Evolutionary conservation across 2,888 invertebrate genomes (phyloP), one percentile per base, ranked within the genome.

Genomic region (Gymnoscelis rufifasciata): DNA sequence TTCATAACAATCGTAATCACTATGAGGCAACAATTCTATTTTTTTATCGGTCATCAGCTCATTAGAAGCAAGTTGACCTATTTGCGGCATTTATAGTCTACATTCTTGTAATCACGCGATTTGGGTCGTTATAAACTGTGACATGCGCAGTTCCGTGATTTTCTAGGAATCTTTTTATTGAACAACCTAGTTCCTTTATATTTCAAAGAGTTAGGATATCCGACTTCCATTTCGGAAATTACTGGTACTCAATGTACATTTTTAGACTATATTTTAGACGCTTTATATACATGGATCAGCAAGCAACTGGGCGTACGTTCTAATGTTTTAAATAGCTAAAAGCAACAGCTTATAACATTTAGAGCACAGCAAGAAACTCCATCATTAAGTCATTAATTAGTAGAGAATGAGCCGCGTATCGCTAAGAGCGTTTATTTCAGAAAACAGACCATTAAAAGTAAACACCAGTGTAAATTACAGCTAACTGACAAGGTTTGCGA

Each of bases 51-150:
- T 33, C 33, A 35, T 38, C 33, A 37, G 13, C 19, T 38, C 33
- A 44, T 41, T 45, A 35, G 39, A 33, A 49, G 49, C 38, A 28
- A 38, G 28, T 38, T 29, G 36, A 46, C 45, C 42, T 27, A 43
- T 42, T 45, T 26, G 44, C 29, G 26, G 36, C 36, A 3, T 43
- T 41, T 33, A 31, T 24, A 26, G 35, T 43, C 27, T 19, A 26
- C 29, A 42, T 42, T 42, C 45, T 35, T 38, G 19, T 29, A 26
- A 23, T 29, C 33, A 42, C 24, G 29, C 29, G 30, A 50, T 43
- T 42, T 45, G 8, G 50, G 45, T 50, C 42, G 38, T 24, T 33
- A 35, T 23, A 24, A 41, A 33, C 36, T 37, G 31, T 28, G 44
- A 44, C 43, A 33, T 49, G 48, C 40, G 40, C 43, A 43, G 39